Conservation (phyloP, 1,140 invertebrate species). For the Chymomyza costata region DNA sequence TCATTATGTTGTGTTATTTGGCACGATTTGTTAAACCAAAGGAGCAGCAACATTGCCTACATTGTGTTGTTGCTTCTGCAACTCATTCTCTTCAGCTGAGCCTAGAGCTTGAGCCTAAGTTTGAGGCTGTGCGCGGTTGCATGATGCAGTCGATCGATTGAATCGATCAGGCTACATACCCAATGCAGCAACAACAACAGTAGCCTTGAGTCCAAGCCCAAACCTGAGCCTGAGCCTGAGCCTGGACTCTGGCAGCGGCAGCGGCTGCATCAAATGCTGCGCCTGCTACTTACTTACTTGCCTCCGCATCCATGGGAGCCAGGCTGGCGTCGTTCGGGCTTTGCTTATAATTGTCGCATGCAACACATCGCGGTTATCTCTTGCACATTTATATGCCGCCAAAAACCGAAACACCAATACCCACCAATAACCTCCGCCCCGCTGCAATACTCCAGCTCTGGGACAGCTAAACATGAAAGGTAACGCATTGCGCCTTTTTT, state of each 20-base stretch:
- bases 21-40: conserved; percentile 71
- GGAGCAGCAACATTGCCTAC: background rate
- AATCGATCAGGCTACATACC: conserved; percentile 64
- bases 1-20: conserved; percentile 73
- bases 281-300: too few relatives aligned
- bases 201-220: conserved; percentile 17
- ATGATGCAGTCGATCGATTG: conserved; percentile 73
- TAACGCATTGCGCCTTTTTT: conserved; percentile 64
- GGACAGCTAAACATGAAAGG: conserved; percentile 58
- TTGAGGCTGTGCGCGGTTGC: conserved; percentile 66
- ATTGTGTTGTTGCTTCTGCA: too few relatives aligned
- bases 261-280: conserved; percentile 30
- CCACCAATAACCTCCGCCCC: conserved; percentile 5
- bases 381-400: background rate
- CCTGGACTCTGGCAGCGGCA: background rate
- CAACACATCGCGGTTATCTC: conserved; percentile 61
- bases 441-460: conserved; percentile 5
- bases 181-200: conserved; percentile 36
- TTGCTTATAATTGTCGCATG: conserved; percentile 68
- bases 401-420: conserved; percentile 21
- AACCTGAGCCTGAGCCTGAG: conserved; percentile 13
- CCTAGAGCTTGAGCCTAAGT: conserved; percentile 2
- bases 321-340: conserved; percentile 58
- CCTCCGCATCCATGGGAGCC: conserved; percentile 35
- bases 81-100: background rate